Base-by-base conservation (phyloP, 2,888 invertebrate species). In the Leucophenga maculata region DNA sequence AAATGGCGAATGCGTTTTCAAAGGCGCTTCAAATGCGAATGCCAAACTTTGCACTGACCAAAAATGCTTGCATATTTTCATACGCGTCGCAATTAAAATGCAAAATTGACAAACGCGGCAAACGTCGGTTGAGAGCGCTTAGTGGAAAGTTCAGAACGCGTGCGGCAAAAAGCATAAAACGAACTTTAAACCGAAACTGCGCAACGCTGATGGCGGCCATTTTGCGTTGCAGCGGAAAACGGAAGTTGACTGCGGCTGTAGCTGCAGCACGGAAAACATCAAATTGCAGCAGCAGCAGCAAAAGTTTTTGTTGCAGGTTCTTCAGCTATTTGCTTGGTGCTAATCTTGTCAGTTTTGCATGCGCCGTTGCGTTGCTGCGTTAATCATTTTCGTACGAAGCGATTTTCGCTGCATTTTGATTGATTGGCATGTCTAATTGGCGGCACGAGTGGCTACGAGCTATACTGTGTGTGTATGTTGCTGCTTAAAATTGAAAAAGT, bases 41-140 rank as follows among this genome's bases (percentile, higher is more conserved):
- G 52, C 22, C 32, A 20, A 65, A 50, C 55, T 46, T 18, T 57
- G 70, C 55, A 57, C 68, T 70, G 69, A 71, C 31, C 20, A 75
- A 74, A 52, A 62, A 16, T 31, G 39, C 46, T 6, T 78, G 80
- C 82, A 80, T 78, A 81, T 80, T 82, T 82, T 82, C 69, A 74
- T 62, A 75, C 75, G 77, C 80, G 73, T 72, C 82, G 81, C 78
- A 79, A 84, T 83, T 83, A 83, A 83, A 83, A 84, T 84, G 78
- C 83, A 82, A 83, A 83, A 77, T 77, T 75, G 74, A 74, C 77
- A 76, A 80, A 71, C 77, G 73, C 75, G 73, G 74, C 68, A 71
- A 69, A n/a, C n/a, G 59, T 64, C 16, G 59, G 48, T 57, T 18
- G 39, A 39, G 11, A 39, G 14, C 59, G 60, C 22, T 48, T 8